phyloP scores from a whole-genome alignment of 2,888 invertebrate genomes.

The Drosophila aldrichi region DNA sequence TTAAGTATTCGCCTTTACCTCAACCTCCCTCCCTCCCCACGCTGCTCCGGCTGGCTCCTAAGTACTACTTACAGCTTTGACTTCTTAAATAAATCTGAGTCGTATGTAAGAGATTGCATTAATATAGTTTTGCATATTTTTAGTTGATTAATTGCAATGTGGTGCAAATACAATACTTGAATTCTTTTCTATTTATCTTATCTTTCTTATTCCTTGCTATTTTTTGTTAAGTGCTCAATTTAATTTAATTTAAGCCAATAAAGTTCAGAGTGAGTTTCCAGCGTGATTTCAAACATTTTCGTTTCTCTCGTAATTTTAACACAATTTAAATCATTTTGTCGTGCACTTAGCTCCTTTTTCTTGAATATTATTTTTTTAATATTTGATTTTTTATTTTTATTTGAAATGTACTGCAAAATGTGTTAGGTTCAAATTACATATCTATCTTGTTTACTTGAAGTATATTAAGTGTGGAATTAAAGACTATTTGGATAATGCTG shows the following conservation, averaged over 20 bases:
- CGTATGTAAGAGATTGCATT: slow-evolving; percentile 18
- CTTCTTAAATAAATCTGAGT: slow-evolving; percentile 11
- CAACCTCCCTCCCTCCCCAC: neutral
- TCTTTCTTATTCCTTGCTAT: slow-evolving; percentile 3
- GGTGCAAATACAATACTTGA: slow-evolving; percentile 40
- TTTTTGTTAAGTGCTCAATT: slow-evolving; percentile 40
- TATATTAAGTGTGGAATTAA: slow-evolving; percentile 57
- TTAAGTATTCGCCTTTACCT: slow-evolving; percentile 29
- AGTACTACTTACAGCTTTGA: slow-evolving; percentile 58
- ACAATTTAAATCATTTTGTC: neutral
- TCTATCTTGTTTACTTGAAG: slow-evolving; percentile 53
- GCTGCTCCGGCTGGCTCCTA: slow-evolving; percentile 45
- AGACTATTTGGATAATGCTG: slow-evolving; percentile 66
- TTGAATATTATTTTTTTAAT: neutral
- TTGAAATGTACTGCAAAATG: slow-evolving; percentile 38
- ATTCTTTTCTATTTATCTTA: neutral
- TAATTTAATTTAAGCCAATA: slow-evolving; percentile 10
- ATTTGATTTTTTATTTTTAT: neutral
- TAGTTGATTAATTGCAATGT: slow-evolving; percentile 31
- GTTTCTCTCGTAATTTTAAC: neutral
- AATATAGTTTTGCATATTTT: slow-evolving; percentile 26
- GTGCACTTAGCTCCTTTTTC: slow-evolving; percentile 16
- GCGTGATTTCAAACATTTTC: slow-evolving; percentile 3
- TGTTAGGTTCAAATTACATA: slow-evolving; percentile 31
- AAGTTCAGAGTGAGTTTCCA: neutral